Evolutionary conservation across 2,888 invertebrate species (phyloP).

Genomic region (Cheilosia soror): DNA sequence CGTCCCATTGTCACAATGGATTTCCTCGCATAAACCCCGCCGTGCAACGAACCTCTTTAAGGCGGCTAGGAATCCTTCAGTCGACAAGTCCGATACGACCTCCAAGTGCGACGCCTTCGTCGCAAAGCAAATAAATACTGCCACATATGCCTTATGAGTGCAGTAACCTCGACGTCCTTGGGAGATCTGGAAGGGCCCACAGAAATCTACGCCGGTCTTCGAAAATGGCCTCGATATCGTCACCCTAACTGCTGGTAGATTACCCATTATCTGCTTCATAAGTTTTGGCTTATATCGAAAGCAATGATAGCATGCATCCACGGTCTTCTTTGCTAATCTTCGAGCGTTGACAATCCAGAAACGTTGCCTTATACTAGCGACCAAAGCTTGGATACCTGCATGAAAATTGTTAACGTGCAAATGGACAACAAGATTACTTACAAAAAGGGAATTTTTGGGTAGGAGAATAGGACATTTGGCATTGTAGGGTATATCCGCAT

Average conservation of each 20-base stretch:
- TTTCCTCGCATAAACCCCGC: neutral
- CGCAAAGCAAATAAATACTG: neutral
- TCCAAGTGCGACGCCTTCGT: conserved; percentile 11
- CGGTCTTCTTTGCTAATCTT: conserved; percentile 22
- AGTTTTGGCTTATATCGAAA: neutral
- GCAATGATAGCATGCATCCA: conserved; percentile 12
- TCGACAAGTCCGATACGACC: conserved; percentile 6
- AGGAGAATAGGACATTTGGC: conserved; percentile 10
- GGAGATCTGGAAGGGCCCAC: conserved; percentile 14
- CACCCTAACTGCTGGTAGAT: conserved; percentile 1
- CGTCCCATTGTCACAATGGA: conserved; percentile 6
- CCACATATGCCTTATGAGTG: neutral
- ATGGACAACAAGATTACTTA: conserved; percentile 27
- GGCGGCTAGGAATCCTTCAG: neutral
- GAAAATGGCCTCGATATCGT: conserved; percentile 14
- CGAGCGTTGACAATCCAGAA: conserved; percentile 63
- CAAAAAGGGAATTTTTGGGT: conserved; percentile 18
- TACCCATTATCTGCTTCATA: conserved; percentile 15
- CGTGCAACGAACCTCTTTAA: neutral
- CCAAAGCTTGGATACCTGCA: conserved; percentile 61
- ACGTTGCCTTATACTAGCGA: conserved; percentile 47
- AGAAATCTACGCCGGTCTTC: conserved; percentile 10
- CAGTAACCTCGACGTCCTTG: conserved; percentile 23
- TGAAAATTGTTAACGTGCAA: conserved; percentile 65
- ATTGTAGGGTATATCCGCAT: conserved; percentile 24